phyloP scores from a whole-genome alignment of 53 echinoderm and acorn worm species.

The Luidia sarsii region DNA sequence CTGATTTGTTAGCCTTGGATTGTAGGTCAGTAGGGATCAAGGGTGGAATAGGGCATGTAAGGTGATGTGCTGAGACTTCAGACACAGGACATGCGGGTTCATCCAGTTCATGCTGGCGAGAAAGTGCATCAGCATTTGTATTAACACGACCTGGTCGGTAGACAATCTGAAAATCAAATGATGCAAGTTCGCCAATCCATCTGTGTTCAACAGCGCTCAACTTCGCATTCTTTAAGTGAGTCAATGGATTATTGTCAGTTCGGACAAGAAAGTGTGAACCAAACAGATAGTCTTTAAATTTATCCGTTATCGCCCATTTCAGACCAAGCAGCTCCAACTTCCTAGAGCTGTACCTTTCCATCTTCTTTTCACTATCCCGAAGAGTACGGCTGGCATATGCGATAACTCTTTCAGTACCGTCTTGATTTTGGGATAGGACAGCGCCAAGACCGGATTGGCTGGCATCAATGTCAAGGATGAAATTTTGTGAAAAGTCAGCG shows the following conservation, averaged over 20 bases:
- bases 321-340: conserved; percentile 62
- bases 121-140: too few relatives aligned
- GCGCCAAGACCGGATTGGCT: conserved; percentile 26
- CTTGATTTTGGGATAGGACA: too few relatives aligned
- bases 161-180: neutral
- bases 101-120: neutral
- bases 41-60: too few relatives aligned
- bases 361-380: too few relatives aligned
- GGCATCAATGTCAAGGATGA: conserved; percentile 53
- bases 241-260: conserved; percentile 13
- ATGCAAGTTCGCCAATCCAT: neutral
- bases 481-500: too few relatives aligned
- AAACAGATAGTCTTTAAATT: too few relatives aligned
- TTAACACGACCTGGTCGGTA: neutral
- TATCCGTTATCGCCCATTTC: conserved; percentile 68
- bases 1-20: too few relatives aligned
- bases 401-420: too few relatives aligned
- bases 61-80: too few relatives aligned
- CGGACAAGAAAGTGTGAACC: neutral
- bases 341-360: conserved; percentile 54
- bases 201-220: neutral
- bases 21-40: too few relatives aligned
- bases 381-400: too few relatives aligned
- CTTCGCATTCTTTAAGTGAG: too few relatives aligned
- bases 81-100: neutral